Evolutionary conservation across 2,113 vertebrate genomes (phyloP), one percentile per base, ranked within the genome.

Genomic region (Odontophorus gujanensis): DNA sequence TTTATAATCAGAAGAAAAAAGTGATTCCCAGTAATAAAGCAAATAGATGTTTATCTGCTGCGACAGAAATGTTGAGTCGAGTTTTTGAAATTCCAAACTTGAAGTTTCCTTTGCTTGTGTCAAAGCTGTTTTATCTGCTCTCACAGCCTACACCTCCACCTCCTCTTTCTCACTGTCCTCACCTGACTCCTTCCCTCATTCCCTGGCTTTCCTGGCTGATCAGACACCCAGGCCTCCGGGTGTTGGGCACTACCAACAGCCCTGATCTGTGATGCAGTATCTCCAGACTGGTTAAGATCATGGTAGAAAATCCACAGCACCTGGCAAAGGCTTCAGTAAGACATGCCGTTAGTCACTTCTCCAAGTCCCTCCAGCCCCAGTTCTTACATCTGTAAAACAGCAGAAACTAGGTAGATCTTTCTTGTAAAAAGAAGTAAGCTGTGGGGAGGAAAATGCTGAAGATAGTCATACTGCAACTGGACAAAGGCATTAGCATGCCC

Each of bases 21-120:
- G 76, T 25, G 36, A 93, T 97, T 97, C 89, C 88, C 91, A 96
- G 85, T 93, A 94, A 79, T 85, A 74, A 90, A 93, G 84, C 47
- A 95, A 87, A 95, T 66, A 94, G 97, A 98, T 98, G 95, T 92
- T 97, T 97, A 98, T 98, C 98, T 97, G 57, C 91, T 61, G 63
- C 11, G 0, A 92, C 75, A 97, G 96, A 98, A 98, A 97, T 78
- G 87, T 96, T 96, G 96, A 98, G 93, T 97, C 62, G 26, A 92
- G 85, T 92, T 96, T 83, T 94, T 95, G 48, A 93, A 96, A 97
- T 97, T 97, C 97, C 97, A 97, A 83, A 97, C 8, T 28, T 91
- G 93, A 89, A 90, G 83, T 96, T 97, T 97, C 96, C 89, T 95
- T 92, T 91, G 82, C 93, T 96, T 21, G 7, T 81, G 90, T 92